phyloP scores from a whole-genome alignment of 2,797 vertebrate genomes.

The Sebastes matsubarae region DNA sequence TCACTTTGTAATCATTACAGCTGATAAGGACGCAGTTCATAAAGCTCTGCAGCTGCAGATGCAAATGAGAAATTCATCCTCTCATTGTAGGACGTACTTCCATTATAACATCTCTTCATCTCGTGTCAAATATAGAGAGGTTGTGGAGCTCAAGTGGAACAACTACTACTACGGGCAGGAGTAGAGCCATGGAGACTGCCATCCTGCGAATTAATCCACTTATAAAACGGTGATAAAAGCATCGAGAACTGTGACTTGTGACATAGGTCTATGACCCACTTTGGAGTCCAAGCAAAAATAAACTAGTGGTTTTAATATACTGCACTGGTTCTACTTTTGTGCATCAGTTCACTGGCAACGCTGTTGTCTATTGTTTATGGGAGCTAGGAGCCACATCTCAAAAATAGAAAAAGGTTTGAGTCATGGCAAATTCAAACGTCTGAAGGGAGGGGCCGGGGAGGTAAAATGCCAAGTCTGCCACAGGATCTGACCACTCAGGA shows the following conservation, averaged over 20 bases:
- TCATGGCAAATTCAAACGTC: constrained; percentile 65
- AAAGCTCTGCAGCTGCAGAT: background rate
- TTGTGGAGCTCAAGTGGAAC: background rate
- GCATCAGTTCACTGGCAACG: constrained; percentile 18
- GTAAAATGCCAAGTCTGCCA: constrained; percentile 59
- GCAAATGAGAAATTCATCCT: constrained; percentile 20
- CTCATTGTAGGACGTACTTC: background rate
- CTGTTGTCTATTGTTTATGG: constrained; percentile 46
- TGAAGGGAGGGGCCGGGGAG: constrained; percentile 42
- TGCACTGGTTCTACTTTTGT: background rate
- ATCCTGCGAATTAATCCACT: background rate
- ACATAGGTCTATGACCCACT: background rate
- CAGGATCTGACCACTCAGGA: constrained; percentile 63
- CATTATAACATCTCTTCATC: constrained; percentile 1
- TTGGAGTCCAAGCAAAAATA: background rate
- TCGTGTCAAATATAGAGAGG: background rate
- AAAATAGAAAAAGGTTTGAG: constrained; percentile 57
- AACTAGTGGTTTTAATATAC: background rate
- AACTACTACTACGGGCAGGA: background rate
- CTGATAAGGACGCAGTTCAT: background rate
- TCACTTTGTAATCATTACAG: background rate
- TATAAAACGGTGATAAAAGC: background rate
- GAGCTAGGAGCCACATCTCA: constrained; percentile 38
- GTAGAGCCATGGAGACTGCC: background rate
- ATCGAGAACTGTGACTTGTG: background rate